Evolutionary conservation across 1,140 invertebrate genomes (phyloP), one percentile per base, ranked within the genome.

Genomic region (Stegodyphus mimosarum): DNA sequence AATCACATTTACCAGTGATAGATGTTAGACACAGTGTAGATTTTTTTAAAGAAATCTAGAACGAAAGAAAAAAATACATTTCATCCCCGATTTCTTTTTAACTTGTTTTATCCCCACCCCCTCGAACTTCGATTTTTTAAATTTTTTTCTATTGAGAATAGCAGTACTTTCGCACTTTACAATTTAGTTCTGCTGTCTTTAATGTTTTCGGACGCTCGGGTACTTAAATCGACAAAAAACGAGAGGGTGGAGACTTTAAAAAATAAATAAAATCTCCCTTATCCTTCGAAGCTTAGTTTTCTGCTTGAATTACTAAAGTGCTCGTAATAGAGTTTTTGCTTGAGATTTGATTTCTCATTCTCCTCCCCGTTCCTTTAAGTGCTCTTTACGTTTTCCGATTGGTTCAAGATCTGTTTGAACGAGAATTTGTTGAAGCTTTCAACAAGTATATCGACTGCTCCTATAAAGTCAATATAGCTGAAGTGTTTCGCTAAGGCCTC

Each of bases 291-390:
- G 15, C 50, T 66, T 51, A 71, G 78, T 72, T 72, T 81, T 81
- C 69, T 81, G 78, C 78, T 81, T 72, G 78, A 81, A 81, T 81
- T 81, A 81, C 78, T 81, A 81, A 81, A 81, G 78, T 81, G 78
- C 78, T 81, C 67, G 78, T 81, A 81, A 81, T 81, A 81, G 78
- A 71, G 78, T 72, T 81, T 81, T 81, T 81, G 51, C 67, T 72
- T 76, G 78, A 81, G 67, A 77, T 81, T 81, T 72, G 64, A 72
- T 80, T 63, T 72, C 11, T 18, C 51, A 15, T 69, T 69, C n/a
- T 17, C 53, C 48, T 50, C 5, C 17, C 9, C 72, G 6, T 50
- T 72, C 53, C 71, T 60, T 7, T n/a, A 52, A 50, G 11, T 55
- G 13, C 15, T 33, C 18, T 10, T 51, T 72, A 33, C 52, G 69